These are phyloP conservation scores for Echiichthys vipera DNA, from an alignment of 2,797 vertebrate genomes.

Conservation along the genomic window DNA sequence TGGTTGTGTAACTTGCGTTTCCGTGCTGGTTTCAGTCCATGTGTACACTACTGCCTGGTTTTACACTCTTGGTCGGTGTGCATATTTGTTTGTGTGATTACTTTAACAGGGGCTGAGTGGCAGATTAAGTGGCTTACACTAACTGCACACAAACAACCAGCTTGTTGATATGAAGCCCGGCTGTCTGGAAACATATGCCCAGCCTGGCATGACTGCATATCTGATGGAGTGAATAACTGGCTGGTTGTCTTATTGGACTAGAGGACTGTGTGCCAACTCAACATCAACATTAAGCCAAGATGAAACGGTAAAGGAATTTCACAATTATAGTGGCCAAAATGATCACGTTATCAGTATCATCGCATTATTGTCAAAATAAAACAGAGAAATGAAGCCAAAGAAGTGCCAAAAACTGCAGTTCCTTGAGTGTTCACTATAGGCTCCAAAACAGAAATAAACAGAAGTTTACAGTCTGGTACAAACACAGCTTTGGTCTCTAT, in stretches of 20 bases:
- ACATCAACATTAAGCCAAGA: too few relatives aligned
- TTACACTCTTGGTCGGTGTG: not conserved
- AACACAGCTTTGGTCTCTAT: too few relatives aligned
- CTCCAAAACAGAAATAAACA: too few relatives aligned
- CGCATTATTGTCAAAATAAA: too few relatives aligned
- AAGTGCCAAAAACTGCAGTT: too few relatives aligned
- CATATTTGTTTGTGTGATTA: not conserved
- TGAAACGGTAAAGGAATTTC: too few relatives aligned
- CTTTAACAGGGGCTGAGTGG: not conserved
- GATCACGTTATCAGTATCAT: too few relatives aligned
- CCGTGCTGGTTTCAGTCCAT: not conserved
- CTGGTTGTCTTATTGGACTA: not conserved
- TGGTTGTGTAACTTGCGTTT: not conserved
- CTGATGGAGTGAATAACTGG: not conserved
- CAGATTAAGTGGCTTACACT: not conserved
- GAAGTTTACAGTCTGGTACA: too few relatives aligned
- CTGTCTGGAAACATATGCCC: conserved; percentile 3
- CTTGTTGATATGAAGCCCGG: not conserved
- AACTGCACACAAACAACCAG: conserved; percentile 21
- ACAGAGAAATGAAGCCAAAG: too few relatives aligned
- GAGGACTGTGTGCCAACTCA: not conserved
- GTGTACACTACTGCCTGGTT: not conserved
- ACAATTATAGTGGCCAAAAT: too few relatives aligned
- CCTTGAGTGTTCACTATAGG: too few relatives aligned
- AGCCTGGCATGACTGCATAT: not conserved